These are phyloP conservation scores for Pelobates cultripes DNA, from an alignment of 2,797 vertebrate genomes.

Conservation along the genomic window DNA sequence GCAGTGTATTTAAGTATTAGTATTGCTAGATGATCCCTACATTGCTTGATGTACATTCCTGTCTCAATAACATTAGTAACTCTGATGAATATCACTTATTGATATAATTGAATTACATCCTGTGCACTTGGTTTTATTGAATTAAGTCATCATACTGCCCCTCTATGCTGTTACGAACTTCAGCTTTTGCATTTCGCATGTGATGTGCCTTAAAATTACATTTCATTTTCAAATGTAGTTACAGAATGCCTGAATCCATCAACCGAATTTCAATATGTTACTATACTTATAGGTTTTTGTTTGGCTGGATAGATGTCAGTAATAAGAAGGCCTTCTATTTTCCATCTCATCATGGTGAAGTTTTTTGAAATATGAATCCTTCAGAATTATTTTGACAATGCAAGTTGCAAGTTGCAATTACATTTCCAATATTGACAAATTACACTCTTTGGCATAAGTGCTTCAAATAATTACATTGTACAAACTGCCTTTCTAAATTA, in stretches of 20 bases:
- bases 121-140: too few species aligned
- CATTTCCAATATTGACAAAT: slow-evolving; percentile 63
- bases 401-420: slow-evolving; percentile 59
- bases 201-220: too few species aligned
- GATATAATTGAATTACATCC: too few species aligned
- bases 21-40: too few species aligned
- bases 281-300: not conserved
- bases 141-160: too few species aligned
- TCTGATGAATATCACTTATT: too few species aligned
- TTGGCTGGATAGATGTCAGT: not conserved
- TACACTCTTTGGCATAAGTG: not conserved
- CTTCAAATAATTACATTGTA: not conserved
- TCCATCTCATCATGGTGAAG: not conserved
- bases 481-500: not conserved
- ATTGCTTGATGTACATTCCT: too few species aligned
- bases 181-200: too few species aligned
- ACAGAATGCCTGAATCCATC: not conserved
- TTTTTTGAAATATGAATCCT: not conserved
- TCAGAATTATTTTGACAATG: slow-evolving; percentile 63
- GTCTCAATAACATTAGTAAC: too few species aligned
- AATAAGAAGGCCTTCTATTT: not conserved
- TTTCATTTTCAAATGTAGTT: not conserved
- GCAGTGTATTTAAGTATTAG: too few species aligned
- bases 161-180: too few species aligned
- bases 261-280: not conserved